Evolutionary conservation across 2,888 invertebrate genomes (phyloP).

Genomic region (Ecdyonurus torrentis): DNA sequence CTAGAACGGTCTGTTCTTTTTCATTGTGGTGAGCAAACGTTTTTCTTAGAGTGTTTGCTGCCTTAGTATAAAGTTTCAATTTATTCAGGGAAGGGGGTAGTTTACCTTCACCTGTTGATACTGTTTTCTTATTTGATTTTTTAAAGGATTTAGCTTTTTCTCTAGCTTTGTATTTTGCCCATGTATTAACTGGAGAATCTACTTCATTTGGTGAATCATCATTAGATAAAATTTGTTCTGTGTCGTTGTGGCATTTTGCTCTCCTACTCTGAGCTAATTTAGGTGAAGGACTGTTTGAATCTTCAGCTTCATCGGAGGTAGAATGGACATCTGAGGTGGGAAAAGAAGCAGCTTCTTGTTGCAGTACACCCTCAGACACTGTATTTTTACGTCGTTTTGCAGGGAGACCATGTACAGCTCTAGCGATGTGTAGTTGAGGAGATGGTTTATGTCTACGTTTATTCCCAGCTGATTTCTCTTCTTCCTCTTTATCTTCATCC

Average conservation of each 20-base stretch:
- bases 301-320: background rate
- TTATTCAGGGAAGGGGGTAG: background rate
- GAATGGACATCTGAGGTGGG: background rate
- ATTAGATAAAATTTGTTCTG: background rate
- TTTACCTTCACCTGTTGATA: background rate
- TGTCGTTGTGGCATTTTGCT: too few relatives aligned
- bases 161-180: background rate
- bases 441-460: background rate
- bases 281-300: background rate
- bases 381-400: conserved; percentile 1
- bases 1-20: background rate
- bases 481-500: background rate
- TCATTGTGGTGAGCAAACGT: background rate
- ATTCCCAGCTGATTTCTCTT: background rate
- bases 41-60: background rate
- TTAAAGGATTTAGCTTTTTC: background rate
- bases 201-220: background rate
- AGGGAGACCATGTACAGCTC: conserved; percentile 9
- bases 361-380: too few relatives aligned
- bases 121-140: background rate
- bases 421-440: background rate
- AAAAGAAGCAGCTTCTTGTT: too few relatives aligned
- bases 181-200: background rate
- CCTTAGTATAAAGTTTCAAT: background rate
- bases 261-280: background rate